Percentiles rank a stretch among this genome's conserved stretches.
These are phyloP conservation scores for Himalopsyche kuldschensis DNA, from an alignment of 2,888 invertebrate species.

Conservation along the genomic window DNA sequence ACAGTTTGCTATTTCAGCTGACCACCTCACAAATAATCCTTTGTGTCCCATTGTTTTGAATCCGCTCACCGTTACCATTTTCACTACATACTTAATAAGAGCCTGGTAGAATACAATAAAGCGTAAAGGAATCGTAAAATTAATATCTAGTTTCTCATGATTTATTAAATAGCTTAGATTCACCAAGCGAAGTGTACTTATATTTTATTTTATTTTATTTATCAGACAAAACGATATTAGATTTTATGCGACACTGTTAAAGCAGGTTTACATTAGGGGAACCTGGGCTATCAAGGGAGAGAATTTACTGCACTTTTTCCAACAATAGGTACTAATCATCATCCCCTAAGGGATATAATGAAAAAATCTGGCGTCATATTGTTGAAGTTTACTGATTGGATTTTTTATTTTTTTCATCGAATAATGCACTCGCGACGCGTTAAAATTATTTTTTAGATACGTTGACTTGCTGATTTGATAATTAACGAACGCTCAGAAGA, in stretches of 20 bases:
- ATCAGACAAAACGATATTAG: neutral
- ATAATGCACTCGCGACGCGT: too few species aligned
- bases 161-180: neutral
- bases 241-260: neutral
- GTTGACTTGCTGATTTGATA: too few species aligned
- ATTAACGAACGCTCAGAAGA: too few species aligned
- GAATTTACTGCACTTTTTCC: neutral
- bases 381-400: neutral
- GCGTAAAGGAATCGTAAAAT: too few species aligned
- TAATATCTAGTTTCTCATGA: neutral
- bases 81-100: too few species aligned
- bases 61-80: too few species aligned
- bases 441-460: too few species aligned
- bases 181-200: neutral
- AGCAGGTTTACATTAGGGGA: neutral
- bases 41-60: too few species aligned
- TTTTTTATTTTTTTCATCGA: neutral
- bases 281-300: neutral
- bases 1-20: too few species aligned
- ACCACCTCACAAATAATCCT: too few species aligned
- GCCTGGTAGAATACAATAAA: too few species aligned
- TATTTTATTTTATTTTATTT: neutral
- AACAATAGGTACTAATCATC: slow-evolving; percentile 29
- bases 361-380: neutral
- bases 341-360: slow-evolving; percentile 11